Conservation (phyloP, 2,888 invertebrate genomes). For the Epirrhoe alternata region DNA sequence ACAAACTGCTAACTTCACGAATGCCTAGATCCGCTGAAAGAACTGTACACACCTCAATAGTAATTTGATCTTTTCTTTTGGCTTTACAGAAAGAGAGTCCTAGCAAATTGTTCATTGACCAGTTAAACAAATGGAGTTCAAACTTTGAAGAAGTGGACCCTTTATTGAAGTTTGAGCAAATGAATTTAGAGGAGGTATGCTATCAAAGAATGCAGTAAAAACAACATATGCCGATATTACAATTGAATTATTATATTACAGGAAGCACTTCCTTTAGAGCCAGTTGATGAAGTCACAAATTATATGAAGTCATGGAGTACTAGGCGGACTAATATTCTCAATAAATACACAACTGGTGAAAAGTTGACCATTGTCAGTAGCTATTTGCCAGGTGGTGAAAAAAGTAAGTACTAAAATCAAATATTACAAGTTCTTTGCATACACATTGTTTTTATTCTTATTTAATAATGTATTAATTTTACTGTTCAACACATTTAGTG, state of each 20-base stretch:
- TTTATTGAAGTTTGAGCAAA: slow-evolving; percentile 74
- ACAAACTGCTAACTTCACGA: no score
- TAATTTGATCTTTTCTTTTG: slow-evolving; percentile 10
- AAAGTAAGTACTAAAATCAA: slow-evolving; percentile 80
- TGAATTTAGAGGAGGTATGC: slow-evolving; percentile 68
- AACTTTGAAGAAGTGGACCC: slow-evolving; percentile 78
- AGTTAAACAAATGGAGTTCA: slow-evolving; percentile 75
- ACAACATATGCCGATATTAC: neutral
- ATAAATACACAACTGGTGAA: slow-evolving; percentile 96
- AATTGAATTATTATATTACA: slow-evolving; percentile 36
- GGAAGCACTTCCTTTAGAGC: slow-evolving; percentile 54
- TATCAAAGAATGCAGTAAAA: neutral
- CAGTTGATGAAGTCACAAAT: slow-evolving; percentile 58
- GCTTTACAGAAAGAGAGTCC: slow-evolving; percentile 65
- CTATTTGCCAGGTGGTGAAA: slow-evolving; percentile 92
- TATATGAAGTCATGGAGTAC: slow-evolving; percentile 91
- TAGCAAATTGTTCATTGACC: slow-evolving; percentile 67
- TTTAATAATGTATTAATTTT: no score
- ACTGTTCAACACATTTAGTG: no score
- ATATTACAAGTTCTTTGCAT: no score
- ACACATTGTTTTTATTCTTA: no score
- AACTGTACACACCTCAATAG: no score
- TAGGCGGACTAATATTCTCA: slow-evolving; percentile 91
- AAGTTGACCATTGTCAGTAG: slow-evolving; percentile 96
- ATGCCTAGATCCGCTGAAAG: no score